These are phyloP conservation scores for Digitonthophagus gazella DNA, from an alignment of 2,888 invertebrate species.

Conservation along the genomic window DNA sequence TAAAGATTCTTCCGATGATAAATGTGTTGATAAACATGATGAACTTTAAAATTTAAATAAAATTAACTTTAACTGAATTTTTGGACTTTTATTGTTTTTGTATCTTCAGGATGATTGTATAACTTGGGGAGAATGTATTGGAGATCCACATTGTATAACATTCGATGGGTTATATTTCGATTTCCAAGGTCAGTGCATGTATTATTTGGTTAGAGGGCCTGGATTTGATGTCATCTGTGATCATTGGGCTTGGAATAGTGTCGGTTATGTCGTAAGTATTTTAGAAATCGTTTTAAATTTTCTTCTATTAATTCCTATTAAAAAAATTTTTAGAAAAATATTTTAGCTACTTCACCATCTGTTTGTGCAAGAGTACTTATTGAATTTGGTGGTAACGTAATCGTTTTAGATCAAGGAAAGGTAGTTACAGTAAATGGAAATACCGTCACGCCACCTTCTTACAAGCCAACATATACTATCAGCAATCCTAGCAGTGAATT, in stretches of 20 bases:
- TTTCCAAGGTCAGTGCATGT: constrained; percentile 20
- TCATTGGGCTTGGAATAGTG: constrained; percentile 3
- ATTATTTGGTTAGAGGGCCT: constrained; percentile 16
- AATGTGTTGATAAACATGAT: not conserved
- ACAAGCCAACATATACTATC: not conserved
- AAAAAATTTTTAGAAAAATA: not conserved
- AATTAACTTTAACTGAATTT: not conserved
- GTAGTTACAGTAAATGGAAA: constrained; percentile 11
- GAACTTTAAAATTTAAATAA: not conserved
- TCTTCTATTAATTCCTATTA: too few relatives aligned
- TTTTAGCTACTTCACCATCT: not conserved
- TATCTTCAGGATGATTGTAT: constrained; percentile 10
- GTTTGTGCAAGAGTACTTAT: constrained; percentile 4
- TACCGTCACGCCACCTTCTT: not conserved
- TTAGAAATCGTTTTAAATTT: not conserved
- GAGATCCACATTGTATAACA: constrained; percentile 16
- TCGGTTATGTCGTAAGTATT: constrained; percentile 12
- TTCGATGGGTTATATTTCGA: constrained; percentile 20
- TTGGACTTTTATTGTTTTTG: not conserved
- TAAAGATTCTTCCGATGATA: too few relatives aligned
- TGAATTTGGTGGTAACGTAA: not conserved
- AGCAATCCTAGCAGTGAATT: constrained; percentile 53
- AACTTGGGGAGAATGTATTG: not conserved
- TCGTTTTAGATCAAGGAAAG: constrained; percentile 7
- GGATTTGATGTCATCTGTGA: constrained; percentile 16